Evolutionary conservation across 2,888 invertebrate genomes (phyloP), one percentile per base, ranked within the genome.

Genomic region (Napeogenes sylphis): DNA sequence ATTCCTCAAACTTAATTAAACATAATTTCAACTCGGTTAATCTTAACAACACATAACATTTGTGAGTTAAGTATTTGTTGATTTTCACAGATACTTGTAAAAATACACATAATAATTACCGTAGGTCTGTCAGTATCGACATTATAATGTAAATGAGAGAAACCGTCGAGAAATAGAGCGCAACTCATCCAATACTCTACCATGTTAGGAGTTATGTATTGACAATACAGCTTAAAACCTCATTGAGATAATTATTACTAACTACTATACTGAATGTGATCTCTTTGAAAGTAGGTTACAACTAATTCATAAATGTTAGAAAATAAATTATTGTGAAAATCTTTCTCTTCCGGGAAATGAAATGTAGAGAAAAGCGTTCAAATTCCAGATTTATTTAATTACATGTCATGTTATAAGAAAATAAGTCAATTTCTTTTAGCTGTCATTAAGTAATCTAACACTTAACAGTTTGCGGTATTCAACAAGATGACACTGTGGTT

Each of bases 141-240:
- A 32, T 8, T 58, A 45, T 66, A 55, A 69, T 70, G 69, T 58
- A 69, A 70, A 70, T 68, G 65, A 68, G 70, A 63, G 69, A 70
- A 70, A 70, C 70, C 63, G 56, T 60, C 46, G 66, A 53, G 54
- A 69, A 72, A 68, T 72, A 67, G 72, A 71, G 65, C 71, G 68
- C 30, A 56, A 62, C 68, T 54, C 56, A 62, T 66, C 57, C 67
- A 67, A 65, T 59, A 55, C 60, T 56, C 59, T 58, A 62, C 61
- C 61, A 63, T 56, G 51, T 58, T 55, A 55, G 59, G 47, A 14
- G 21, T 47, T 59, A 59, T 59, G 53, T 59, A 53, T 61, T 63
- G 58, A 61, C 59, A 57, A 63, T 56, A 45, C 46, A 21, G 10
- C 21, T 4, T 54, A 59, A 59, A 42, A 53, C 54, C 35, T 5